Percentiles rank a stretch among this genome's conserved stretches.
Evolutionary conservation across 2,888 invertebrate genomes (phyloP).

Genomic region (Coenonympha glycerion): DNA sequence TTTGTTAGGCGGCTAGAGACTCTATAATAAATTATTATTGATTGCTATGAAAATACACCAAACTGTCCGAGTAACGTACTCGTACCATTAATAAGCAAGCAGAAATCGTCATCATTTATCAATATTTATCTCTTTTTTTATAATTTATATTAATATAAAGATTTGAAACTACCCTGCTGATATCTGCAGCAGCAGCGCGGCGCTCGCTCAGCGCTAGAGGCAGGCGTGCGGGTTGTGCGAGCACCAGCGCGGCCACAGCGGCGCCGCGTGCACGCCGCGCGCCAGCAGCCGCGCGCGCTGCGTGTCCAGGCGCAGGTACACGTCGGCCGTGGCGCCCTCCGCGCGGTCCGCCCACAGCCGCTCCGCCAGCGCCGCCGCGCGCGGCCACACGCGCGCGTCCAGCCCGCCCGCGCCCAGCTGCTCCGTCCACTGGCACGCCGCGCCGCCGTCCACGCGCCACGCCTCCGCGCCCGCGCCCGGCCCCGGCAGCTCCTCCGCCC

Average conservation of each 20-base stretch:
- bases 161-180: too few species aligned
- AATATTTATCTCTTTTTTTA: too few species aligned
- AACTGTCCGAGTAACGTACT: too few species aligned
- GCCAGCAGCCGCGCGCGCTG: constrained; percentile 79
- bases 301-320: constrained; percentile 81
- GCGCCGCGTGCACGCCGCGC: constrained; percentile 80
- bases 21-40: too few species aligned
- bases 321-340: constrained; percentile 72
- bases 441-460: constrained; percentile 81
- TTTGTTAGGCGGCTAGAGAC: too few species aligned
- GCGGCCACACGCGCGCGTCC: constrained; percentile 88
- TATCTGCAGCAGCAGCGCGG: neutral
- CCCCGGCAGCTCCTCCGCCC: constrained; percentile 73
- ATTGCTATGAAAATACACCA: too few species aligned
- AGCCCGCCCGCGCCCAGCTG: constrained; percentile 84
- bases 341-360: constrained; percentile 82
- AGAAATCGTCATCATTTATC: too few species aligned
- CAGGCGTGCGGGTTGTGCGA: constrained; percentile 84
- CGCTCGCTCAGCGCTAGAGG: constrained; percentile 52
- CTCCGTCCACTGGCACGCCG: constrained; percentile 90
- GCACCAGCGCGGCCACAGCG: constrained; percentile 87
- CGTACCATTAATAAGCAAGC: too few species aligned
- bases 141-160: too few species aligned
- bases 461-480: constrained; percentile 46
- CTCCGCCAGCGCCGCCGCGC: constrained; percentile 87